Evolutionary conservation across 2,113 vertebrate genomes (phyloP).

Genomic region (Orientallactaga bullata): DNA sequence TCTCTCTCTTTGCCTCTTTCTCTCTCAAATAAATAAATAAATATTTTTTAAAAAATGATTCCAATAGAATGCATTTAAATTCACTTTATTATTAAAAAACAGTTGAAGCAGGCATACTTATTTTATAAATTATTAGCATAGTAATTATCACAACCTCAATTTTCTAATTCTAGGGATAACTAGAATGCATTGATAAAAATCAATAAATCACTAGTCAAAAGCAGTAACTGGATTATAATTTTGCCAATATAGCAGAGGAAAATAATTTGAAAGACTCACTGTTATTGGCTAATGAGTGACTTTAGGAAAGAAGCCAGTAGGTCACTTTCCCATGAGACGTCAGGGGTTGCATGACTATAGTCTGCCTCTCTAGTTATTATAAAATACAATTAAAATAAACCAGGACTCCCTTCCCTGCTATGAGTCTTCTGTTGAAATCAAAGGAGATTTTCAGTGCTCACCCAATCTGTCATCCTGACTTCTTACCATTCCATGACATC

Average conservation of each 20-base stretch:
- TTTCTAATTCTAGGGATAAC: neutral
- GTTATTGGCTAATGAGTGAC: neutral
- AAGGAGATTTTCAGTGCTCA: neutral
- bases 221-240: neutral
- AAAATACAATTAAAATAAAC: constrained; percentile 39
- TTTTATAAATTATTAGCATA: neutral
- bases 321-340: constrained; percentile 18
- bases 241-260: constrained; percentile 35
- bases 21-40: no score
- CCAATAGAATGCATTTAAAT: neutral
- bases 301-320: constrained; percentile 30
- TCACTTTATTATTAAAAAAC: neutral
- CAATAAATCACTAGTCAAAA: constrained; percentile 8
- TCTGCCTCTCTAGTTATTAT: neutral
- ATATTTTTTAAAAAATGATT: no score
- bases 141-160: constrained; percentile 5
- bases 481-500: neutral
- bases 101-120: neutral
- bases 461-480: neutral
- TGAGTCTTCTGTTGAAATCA: neutral
- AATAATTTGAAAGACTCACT: constrained; percentile 43
- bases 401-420: neutral
- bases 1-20: no score
- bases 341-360: neutral
- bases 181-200: constrained; percentile 31